Conservation (phyloP, 2,113 vertebrate genomes). For the Engraulis encrasicolus region DNA sequence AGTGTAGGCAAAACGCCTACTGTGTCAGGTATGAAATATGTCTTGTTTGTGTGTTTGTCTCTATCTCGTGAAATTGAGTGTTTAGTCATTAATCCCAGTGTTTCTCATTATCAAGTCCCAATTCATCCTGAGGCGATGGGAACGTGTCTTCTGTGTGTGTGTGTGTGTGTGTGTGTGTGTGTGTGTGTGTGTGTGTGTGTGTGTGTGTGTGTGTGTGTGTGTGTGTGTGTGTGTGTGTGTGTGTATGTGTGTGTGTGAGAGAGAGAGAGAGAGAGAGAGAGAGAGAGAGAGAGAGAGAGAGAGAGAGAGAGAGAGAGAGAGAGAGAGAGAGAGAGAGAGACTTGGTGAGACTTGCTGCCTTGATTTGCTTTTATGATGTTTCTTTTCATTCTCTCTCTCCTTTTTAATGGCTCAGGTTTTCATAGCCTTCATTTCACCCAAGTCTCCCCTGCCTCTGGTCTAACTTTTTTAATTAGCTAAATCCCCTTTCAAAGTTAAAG, state of each 20-base stretch:
- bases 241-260: too few species aligned
- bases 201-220: too few species aligned
- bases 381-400: neutral
- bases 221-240: too few species aligned
- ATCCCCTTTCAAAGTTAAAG: conserved; percentile 56
- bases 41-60: conserved; percentile 29
- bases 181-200: conserved; percentile 34
- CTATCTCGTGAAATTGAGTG: conserved; percentile 51
- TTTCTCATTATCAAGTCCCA: conserved; percentile 62
- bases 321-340: too few species aligned
- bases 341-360: neutral
- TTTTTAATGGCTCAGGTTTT: neutral
- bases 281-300: too few species aligned
- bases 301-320: too few species aligned
- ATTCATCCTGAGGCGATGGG: conserved; percentile 59
- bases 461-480: conserved; percentile 58
- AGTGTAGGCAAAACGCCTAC: neutral
- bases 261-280: too few species aligned
- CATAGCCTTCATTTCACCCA: neutral
- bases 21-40: neutral
- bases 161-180: conserved; percentile 56
- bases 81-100: conserved; percentile 59
- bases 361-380: conserved; percentile 39
- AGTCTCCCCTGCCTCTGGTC: conserved; percentile 41
- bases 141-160: conserved; percentile 62